Evolutionary conservation across 1,140 invertebrate genomes (phyloP), one percentile per base, ranked within the genome.

Genomic region (Ceratosolen solmsi): DNA sequence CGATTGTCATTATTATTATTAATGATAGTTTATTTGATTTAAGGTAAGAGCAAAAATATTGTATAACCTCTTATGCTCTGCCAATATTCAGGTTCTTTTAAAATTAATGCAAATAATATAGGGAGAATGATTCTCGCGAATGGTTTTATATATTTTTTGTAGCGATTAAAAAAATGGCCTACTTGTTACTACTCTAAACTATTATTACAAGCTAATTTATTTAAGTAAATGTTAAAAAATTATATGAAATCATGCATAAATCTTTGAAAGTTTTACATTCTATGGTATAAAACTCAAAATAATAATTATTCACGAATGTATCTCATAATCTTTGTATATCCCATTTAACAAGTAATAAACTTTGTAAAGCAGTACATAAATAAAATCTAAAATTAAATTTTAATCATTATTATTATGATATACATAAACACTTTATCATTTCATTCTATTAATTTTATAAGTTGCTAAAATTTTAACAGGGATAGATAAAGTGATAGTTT

Each of bases 311-410:
- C 60, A 36, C 9, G 15, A 63, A 63, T 33, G 30, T 33, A 33
- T 33, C 27, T 63, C 33, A 15, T 63, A 63, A 63, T 63, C 60
- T 63, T 63, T 63, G 60, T 27, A 36, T 33, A 15, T 20, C 30
- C 60, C 30, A 63, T 63, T 63, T 27, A 63, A 63, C 27, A 63
- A 63, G 60, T 27, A 63, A 63, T 63, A 8, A 63, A 36, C 27
- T 33, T 63, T 33, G 13, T 36, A 63, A 63, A 36, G 30, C 33
- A 63, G 30, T 63, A 36, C 60, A 63, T 33, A 63, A 63, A 33
- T 63, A 63, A 63, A 63, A 63, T 33, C 60, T 63, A 63, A 63
- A 63, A 63, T 63, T 63, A 63, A 63, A 63, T 63, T 63, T 63
- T 33, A 63, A 33, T 13, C 60, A 36, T 63, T 63, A 63, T 63